Conservation (phyloP, 1,140 invertebrate species). For the Drosophila ambigua region DNA sequence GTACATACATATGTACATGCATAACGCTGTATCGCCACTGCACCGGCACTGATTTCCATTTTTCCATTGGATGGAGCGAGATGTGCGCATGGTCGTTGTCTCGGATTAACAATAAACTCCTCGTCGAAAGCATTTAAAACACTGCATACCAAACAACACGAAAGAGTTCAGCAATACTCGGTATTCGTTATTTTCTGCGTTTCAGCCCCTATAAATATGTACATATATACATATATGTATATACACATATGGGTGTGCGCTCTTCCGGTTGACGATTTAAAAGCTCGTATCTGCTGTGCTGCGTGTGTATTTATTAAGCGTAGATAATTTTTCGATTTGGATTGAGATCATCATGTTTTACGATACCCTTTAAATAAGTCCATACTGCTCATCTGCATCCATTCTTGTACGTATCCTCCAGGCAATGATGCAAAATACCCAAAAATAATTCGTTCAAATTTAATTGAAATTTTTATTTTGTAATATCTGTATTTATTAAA, state of each 20-base stretch:
- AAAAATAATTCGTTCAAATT: slow-evolving; percentile 16
- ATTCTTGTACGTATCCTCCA: too few species aligned
- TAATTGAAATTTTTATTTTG: slow-evolving; percentile 51
- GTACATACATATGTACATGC: background rate
- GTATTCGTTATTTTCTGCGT: too few species aligned
- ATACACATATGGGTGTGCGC: too few species aligned
- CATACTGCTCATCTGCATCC: too few species aligned
- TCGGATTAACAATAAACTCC: slow-evolving; percentile 8
- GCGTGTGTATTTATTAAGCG: too few species aligned
- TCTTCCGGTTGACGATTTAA: too few species aligned
- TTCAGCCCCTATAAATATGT: too few species aligned
- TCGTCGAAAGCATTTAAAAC: slow-evolving; percentile 6
- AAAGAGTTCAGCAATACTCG: background rate
- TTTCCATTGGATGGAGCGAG: background rate
- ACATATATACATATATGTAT: too few species aligned
- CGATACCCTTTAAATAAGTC: too few species aligned
- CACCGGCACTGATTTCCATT: background rate
- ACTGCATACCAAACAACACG: slow-evolving; percentile 1
- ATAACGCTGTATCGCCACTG: slow-evolving; percentile 5
- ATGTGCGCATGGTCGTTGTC: slow-evolving; percentile 25
- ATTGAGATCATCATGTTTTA: too few species aligned
- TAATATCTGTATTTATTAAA: slow-evolving; percentile 76
- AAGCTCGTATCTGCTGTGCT: too few species aligned
- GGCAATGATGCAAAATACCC: too few species aligned
- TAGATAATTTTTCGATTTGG: background rate